Evolutionary conservation across 2,888 invertebrate species (phyloP).

Genomic region (Pimpla rufipes): DNA sequence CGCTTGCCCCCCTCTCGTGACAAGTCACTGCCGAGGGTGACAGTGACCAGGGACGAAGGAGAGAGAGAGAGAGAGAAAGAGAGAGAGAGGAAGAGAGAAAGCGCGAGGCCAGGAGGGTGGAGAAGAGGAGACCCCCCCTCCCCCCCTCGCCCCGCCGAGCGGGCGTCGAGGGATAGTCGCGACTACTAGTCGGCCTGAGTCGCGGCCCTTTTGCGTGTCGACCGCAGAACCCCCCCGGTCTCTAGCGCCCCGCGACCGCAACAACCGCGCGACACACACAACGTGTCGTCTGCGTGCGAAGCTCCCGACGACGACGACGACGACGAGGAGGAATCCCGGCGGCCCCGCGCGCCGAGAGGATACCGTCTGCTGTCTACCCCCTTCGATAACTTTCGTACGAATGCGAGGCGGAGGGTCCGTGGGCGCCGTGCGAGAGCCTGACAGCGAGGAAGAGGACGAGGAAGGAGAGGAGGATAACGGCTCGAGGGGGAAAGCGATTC

Average conservation of each 20-base stretch:
- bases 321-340: background rate
- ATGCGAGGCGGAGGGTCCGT: constrained; percentile 54
- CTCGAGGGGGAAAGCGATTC: background rate
- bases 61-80: constrained; percentile 20
- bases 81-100: constrained; percentile 6
- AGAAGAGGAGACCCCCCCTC: constrained; percentile 6
- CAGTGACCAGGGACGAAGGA: constrained; percentile 46
- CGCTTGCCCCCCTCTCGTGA: constrained; percentile 48
- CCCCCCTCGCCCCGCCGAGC: background rate
- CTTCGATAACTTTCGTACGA: constrained; percentile 43
- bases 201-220: constrained; percentile 4
- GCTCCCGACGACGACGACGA: too few species aligned
- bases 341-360: background rate
- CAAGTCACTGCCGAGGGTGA: constrained; percentile 50
- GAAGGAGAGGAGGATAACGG: constrained; percentile 46
- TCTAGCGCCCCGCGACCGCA: background rate
- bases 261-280: background rate
- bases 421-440: constrained; percentile 52
- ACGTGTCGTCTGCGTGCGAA: constrained; percentile 1
- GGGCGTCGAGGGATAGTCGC: constrained; percentile 35
- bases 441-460: constrained; percentile 51
- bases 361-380: background rate
- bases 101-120: constrained; percentile 5
- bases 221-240: background rate
- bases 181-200: constrained; percentile 22